Evolutionary conservation across 2,888 invertebrate genomes (phyloP), one percentile per base, ranked within the genome.

Genomic region (Iselma pallidipennis): DNA sequence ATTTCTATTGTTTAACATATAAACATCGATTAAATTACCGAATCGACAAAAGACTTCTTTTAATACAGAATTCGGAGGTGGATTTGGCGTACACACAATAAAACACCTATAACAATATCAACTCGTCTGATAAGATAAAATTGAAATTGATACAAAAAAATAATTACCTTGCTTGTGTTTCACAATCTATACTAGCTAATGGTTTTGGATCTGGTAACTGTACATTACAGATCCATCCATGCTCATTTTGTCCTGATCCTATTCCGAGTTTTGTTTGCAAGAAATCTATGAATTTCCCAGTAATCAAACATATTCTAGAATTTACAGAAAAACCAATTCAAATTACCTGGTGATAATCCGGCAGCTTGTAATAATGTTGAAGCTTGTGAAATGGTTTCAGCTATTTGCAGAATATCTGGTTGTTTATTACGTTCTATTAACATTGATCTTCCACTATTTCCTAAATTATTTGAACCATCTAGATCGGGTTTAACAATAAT

Each of bases 31-130:
- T 9, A 96, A 84, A 77, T 91, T 88, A 5, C 95, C 96, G 82
- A 96, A 96, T 74, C 96, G 88, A 72, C 93, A 93, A 80, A 96
- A 96, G 19, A 94, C 88, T 80, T 96, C 95, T 73, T 91, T 89
- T 75, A 97, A 83, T 23, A 92, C 89, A 61, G 90, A 87, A 69
- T 89, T 83, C 1, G 93, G 90, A 12, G 95, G 92, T 49, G 94
- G 78, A 59, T 84, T 83, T 0, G 87, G 87, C 37, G 85, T 83
- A 71, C 87, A 87, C 1, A 90, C 87, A 68, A 90, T 85, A 70
- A 90, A 90, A 70, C 89, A 87, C 67, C 87, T 82, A 61, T 45
- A 70, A 73, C 60, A 45, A 49, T 29, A 25, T 25, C 6, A 25
- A 25, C 6, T 25, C 25, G 3, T n/a, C n/a, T n/a, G n/a, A n/a